These are phyloP conservation scores for Alcedo atthis DNA, from an alignment of 2,797 vertebrate species.

Conservation along the genomic window DNA sequence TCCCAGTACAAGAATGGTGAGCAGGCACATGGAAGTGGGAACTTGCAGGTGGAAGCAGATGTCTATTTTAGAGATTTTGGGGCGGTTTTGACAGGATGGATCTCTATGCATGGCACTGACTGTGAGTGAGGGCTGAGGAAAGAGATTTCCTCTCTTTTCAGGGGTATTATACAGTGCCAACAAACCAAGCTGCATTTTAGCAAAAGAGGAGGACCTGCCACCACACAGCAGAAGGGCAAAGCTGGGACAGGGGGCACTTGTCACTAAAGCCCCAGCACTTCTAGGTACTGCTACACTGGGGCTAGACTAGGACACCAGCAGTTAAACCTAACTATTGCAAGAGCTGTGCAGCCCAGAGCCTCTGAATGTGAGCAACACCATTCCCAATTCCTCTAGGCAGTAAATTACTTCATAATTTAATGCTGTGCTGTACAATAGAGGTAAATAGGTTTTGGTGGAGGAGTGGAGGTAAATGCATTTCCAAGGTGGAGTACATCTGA, in stretches of 20 bases:
- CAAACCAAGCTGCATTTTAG: background rate
- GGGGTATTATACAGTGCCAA: background rate
- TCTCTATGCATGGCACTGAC: background rate
- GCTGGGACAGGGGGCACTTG: background rate
- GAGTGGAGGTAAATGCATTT: background rate
- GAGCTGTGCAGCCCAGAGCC: background rate
- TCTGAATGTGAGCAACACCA: background rate
- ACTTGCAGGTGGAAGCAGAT: background rate
- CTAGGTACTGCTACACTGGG: background rate
- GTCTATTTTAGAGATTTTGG: background rate
- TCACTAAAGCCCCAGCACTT: background rate
- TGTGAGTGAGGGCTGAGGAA: background rate
- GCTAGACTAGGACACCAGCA: background rate
- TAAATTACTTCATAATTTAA: background rate
- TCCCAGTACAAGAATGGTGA: background rate
- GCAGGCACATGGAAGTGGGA: rapidly evolving
- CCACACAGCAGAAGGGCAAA: background rate
- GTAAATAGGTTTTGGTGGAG: background rate
- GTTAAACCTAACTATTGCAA: background rate
- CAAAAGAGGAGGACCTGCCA: background rate
- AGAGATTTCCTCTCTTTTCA: background rate
- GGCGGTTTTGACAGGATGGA: background rate
- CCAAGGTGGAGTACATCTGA: background rate
- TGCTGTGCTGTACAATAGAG: background rate
- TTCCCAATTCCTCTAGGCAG: background rate